phyloP scores from a whole-genome alignment of 2,113 vertebrate genomes.

The Psammodynastes pulverulentus region DNA sequence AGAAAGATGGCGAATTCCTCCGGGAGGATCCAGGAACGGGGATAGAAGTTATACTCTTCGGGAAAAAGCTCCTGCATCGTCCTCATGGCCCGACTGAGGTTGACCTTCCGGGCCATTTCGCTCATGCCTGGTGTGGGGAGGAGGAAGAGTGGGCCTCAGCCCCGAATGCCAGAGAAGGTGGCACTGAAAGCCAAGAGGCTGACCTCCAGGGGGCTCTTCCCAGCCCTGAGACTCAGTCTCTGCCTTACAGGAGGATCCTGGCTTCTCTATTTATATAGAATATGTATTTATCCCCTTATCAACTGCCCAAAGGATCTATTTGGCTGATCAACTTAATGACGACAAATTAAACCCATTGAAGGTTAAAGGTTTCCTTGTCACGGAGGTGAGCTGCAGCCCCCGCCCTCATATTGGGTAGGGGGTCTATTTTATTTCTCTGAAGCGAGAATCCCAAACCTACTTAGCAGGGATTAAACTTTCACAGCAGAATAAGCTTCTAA shows the following conservation, averaged over 20 bases:
- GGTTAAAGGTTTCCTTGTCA: not conserved
- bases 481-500: not conserved
- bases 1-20: constrained; percentile 88
- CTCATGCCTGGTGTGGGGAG: constrained; percentile 82
- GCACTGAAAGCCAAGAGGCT: not conserved
- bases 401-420: not conserved
- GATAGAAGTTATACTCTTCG: constrained; percentile 95
- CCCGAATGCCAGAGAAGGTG: not conserved
- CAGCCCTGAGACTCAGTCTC: not conserved
- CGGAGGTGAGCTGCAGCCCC: not conserved
- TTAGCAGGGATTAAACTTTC: not conserved
- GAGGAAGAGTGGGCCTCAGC: not conserved
- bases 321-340: not conserved
- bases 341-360: not conserved
- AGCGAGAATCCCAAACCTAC: not conserved
- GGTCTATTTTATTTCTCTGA: not conserved
- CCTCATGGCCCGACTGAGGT: constrained; percentile 87
- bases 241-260: not conserved
- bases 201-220: not conserved
- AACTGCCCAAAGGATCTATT: not conserved
- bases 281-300: too few relatives aligned
- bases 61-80: constrained; percentile 94
- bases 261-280: too few relatives aligned
- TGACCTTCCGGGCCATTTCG: constrained; percentile 91
- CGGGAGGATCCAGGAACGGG: constrained; percentile 94